Evolutionary conservation across 2,797 vertebrate species (phyloP).

Genomic region (Myoxocephalus aenaeus): DNA sequence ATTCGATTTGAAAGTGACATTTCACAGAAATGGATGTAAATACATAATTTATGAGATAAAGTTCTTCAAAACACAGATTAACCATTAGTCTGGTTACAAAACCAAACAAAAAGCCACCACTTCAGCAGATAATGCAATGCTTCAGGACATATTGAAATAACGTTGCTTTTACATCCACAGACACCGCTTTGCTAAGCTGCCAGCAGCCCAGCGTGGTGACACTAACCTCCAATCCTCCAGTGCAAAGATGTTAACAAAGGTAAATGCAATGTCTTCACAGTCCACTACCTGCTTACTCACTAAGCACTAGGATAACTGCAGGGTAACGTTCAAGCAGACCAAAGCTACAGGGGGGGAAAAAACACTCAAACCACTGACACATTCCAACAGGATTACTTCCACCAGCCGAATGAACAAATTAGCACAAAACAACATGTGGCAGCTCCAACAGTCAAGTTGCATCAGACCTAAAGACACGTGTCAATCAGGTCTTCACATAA

Average conservation of each 20-base stretch:
- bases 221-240: neutral
- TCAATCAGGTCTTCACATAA: neutral
- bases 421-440: constrained; percentile 46
- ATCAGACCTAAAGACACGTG: constrained; percentile 1
- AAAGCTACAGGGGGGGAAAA: neutral
- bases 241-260: neutral
- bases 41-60: neutral
- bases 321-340: neutral
- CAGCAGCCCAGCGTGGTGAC: neutral
- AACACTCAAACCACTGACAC: constrained; percentile 31
- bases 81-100: constrained; percentile 21
- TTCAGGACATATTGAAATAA: no score
- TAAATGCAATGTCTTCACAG: neutral
- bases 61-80: constrained; percentile 27
- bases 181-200: neutral
- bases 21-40: neutral
- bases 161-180: neutral
- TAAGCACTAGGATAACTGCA: neutral
- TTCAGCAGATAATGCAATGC: no score
- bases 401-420: constrained; percentile 41
- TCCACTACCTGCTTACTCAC: neutral
- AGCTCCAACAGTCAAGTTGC: constrained; percentile 23
- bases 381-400: constrained; percentile 61
- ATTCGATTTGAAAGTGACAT: neutral
- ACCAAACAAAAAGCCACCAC: no score